Evolutionary conservation across 2,797 vertebrate genomes (phyloP).

Genomic region (Hemitrygon akajei): DNA sequence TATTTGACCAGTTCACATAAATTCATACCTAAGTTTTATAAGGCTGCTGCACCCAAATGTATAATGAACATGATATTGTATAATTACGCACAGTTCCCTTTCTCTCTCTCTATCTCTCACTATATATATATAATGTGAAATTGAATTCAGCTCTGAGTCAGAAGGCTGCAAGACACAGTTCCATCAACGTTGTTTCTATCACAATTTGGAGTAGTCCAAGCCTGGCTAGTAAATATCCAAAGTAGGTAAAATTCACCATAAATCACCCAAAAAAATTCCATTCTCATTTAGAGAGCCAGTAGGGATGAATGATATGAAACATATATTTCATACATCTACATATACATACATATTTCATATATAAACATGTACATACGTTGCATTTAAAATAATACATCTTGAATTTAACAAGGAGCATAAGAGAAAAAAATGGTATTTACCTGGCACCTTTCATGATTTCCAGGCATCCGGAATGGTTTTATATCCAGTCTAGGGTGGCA

Average conservation of each 20-base stretch:
- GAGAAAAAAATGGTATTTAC: background rate
- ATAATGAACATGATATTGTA: background rate
- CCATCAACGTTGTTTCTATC: background rate
- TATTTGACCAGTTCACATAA: background rate
- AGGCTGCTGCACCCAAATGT: too few relatives aligned
- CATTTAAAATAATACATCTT: background rate
- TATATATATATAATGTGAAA: background rate
- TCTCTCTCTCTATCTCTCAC: too few relatives aligned
- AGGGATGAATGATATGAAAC: background rate
- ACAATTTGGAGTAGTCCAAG: constrained; percentile 6
- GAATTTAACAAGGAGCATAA: background rate
- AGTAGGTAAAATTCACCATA: background rate
- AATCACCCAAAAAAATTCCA: background rate
- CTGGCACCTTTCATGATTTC: background rate
- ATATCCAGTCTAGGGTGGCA: too few relatives aligned
- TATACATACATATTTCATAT: too few relatives aligned
- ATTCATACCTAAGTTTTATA: background rate
- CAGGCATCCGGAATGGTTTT: background rate
- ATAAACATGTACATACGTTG: background rate
- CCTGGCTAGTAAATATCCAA: background rate
- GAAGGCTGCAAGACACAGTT: background rate
- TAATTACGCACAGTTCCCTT: background rate
- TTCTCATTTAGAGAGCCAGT: background rate
- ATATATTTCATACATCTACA: background rate
- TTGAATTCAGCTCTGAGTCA: background rate